Evolutionary conservation across 2,888 invertebrate species (phyloP).

Genomic region (Colostygia pectinataria): DNA sequence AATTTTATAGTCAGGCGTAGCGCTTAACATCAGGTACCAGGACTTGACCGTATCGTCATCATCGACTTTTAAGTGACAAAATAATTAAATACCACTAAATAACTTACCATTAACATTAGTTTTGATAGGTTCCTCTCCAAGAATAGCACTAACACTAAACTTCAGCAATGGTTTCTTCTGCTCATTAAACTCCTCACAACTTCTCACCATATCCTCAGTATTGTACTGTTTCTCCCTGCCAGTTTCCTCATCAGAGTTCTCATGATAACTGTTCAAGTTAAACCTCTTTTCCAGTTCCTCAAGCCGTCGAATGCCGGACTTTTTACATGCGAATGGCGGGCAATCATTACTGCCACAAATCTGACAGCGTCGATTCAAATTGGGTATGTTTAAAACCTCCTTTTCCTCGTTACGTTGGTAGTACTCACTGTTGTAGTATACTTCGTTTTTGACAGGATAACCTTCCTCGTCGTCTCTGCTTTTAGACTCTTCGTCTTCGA

Average conservation of each 20-base stretch:
- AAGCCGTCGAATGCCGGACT: slow-evolving; percentile 66
- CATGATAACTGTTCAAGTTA: slow-evolving; percentile 64
- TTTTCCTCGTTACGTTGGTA: slow-evolving; percentile 61
- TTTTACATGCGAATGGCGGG: slow-evolving; percentile 75
- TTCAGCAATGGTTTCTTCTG: slow-evolving; percentile 90
- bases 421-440: slow-evolving; percentile 60
- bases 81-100: background rate
- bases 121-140: slow-evolving; percentile 82
- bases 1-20: too few species aligned
- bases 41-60: too few species aligned
- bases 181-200: slow-evolving; percentile 65
- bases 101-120: slow-evolving; percentile 67
- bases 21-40: too few species aligned
- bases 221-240: slow-evolving; percentile 50
- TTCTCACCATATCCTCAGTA: slow-evolving; percentile 71
- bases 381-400: slow-evolving; percentile 71
- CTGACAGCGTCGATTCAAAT: slow-evolving; percentile 72
- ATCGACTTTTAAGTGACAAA: too few species aligned
- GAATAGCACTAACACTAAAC: slow-evolving; percentile 96
- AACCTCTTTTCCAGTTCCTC: slow-evolving; percentile 75
- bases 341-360: slow-evolving; percentile 82
- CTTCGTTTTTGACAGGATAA: slow-evolving; percentile 59
- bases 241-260: slow-evolving; percentile 68
- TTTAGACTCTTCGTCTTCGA: slow-evolving; percentile 60
- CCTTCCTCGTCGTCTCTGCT: slow-evolving; percentile 63